These are phyloP conservation scores for Anthophora plumipes DNA, from an alignment of 2,888 invertebrate species.

Conservation along the genomic window DNA sequence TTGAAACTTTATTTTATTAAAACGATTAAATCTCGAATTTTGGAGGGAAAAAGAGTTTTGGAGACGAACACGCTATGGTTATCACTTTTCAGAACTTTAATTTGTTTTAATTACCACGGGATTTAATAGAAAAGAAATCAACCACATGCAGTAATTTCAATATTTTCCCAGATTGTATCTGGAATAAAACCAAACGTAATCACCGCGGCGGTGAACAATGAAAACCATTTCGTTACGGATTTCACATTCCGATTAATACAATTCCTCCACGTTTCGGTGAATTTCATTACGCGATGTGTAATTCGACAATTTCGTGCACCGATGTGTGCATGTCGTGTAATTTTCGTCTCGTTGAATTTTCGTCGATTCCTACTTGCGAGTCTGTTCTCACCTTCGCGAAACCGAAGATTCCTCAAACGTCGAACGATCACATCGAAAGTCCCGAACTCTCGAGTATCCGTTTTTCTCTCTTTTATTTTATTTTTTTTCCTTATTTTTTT, in stretches of 20 bases:
- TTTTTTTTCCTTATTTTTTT: background rate
- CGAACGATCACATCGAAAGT: background rate
- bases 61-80: no score
- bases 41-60: no score
- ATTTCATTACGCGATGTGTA: background rate
- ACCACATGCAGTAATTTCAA: no score
- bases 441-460: background rate
- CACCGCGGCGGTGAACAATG: background rate
- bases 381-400: slow-evolving; percentile 3
- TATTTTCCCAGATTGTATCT: background rate
- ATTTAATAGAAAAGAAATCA: no score
- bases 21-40: no score
- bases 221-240: background rate
- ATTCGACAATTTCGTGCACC: background rate
- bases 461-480: background rate
- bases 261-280: background rate
- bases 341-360: background rate
- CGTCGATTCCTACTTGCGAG: no score
- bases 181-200: background rate
- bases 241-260: background rate
- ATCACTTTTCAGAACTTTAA: no score
- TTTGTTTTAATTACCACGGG: no score
- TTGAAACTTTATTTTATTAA: background rate
- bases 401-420: background rate
- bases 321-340: background rate